Conservation (phyloP, 2,797 vertebrate species). For the Myotis myotis region DNA sequence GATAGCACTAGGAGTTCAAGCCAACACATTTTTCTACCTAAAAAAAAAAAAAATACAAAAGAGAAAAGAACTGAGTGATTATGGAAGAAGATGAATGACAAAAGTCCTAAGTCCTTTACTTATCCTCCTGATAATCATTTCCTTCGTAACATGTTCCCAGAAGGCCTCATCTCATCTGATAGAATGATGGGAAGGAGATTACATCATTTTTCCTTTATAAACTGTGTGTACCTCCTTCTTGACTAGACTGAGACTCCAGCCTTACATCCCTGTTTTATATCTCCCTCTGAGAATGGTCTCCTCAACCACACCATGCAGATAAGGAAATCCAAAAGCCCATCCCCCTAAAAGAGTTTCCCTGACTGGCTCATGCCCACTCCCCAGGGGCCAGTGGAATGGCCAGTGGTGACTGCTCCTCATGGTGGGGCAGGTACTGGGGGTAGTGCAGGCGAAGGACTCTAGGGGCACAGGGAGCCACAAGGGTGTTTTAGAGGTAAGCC, state of each 20-base stretch:
- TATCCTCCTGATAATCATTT: constrained; percentile 36
- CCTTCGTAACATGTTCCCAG: not conserved
- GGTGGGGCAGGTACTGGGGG: not conserved
- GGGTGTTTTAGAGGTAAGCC: not conserved
- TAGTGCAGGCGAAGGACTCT: not conserved
- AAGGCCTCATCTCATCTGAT: not conserved
- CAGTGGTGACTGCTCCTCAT: not conserved
- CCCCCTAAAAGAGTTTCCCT: not conserved
- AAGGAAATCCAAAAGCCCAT: not conserved
- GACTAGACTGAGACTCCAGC: not conserved
- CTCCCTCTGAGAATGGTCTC: constrained; percentile 2
- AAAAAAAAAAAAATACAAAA: no score
- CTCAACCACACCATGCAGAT: not conserved
- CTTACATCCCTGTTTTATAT: not conserved
- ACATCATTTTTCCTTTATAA: constrained; percentile 26
- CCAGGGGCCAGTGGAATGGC: not conserved
- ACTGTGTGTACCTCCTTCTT: constrained; percentile 20
- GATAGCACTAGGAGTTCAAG: constrained; percentile 55
- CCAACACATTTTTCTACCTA: constrained; percentile 51
- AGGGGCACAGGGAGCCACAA: not conserved
- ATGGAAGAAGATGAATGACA: constrained; percentile 52
- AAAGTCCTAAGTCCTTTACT: constrained; percentile 40
- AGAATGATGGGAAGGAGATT: not conserved
- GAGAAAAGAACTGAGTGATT: constrained; percentile 11
- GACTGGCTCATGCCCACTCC: not conserved